Percentiles rank a stretch among this genome's conserved stretches.
These are phyloP conservation scores for Oceanites oceanicus DNA, from an alignment of 2,113 vertebrate species.

Conservation along the genomic window DNA sequence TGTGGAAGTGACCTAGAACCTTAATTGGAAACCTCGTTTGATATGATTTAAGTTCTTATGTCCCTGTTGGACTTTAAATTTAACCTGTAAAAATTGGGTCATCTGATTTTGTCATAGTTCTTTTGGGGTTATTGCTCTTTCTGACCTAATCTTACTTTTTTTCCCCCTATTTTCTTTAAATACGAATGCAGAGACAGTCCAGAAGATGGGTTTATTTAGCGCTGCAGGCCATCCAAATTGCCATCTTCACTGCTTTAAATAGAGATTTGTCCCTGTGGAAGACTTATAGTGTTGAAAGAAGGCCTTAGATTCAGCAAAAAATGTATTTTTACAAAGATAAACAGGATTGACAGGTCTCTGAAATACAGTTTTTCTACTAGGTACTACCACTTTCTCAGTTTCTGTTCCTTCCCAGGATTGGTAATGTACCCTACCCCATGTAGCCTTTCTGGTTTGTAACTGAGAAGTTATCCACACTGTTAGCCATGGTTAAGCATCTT, in stretches of 20 bases:
- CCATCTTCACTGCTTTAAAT: not conserved
- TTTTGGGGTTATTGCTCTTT: not conserved
- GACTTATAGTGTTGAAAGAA: not conserved
- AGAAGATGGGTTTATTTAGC: not conserved
- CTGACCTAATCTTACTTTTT: not conserved
- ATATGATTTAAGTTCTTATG: not conserved
- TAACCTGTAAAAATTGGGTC: not conserved
- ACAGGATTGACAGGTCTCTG: not conserved
- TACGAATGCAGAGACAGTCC: fast-evolving
- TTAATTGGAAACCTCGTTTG: not conserved
- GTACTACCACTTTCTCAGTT: not conserved
- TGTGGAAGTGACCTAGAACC: not conserved
- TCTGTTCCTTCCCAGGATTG: not conserved
- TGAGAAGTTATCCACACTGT: not conserved
- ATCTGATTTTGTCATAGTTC: not conserved
- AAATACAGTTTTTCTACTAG: not conserved
- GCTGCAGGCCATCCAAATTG: not conserved
- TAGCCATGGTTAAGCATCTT: not conserved
- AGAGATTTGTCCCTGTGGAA: not conserved
- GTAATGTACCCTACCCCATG: fast-evolving
- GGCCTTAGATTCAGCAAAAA: not conserved
- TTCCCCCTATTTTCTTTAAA: not conserved
- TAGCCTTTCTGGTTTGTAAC: not conserved
- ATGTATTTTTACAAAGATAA: not conserved
- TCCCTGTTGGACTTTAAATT: not conserved